These are phyloP conservation scores for Triplophysa yarkandensis DNA, from an alignment of 2,797 vertebrate species.

Conservation along the genomic window DNA sequence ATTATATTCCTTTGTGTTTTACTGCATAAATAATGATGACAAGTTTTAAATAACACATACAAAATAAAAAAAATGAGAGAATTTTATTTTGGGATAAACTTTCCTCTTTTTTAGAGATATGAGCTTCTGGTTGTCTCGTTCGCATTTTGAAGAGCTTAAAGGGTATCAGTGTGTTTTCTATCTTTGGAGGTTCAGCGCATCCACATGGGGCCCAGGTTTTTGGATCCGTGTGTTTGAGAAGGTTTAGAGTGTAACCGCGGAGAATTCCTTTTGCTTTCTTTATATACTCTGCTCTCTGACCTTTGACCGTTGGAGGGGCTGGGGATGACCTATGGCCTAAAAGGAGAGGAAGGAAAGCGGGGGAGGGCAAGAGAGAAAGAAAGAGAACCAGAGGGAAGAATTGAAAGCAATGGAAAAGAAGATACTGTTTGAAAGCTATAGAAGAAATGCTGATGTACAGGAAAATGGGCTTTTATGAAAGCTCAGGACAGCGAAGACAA, in stretches of 20 bases:
- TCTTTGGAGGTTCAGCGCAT: not conserved
- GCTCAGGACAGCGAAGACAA: constrained; percentile 13
- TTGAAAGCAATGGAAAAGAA: not conserved
- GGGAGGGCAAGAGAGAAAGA: constrained; percentile 52
- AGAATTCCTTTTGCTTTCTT: constrained; percentile 73
- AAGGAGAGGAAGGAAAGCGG: constrained; percentile 40
- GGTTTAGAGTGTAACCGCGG: constrained; percentile 33
- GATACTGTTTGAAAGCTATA: not conserved
- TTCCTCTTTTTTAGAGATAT: not conserved
- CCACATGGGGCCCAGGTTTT: constrained; percentile 37
- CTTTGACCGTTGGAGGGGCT: constrained; percentile 70
- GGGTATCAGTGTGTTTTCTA: not conserved
- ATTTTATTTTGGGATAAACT: no score
- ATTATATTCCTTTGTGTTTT: no score
- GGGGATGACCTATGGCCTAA: constrained; percentile 69
- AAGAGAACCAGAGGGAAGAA: constrained; percentile 50
- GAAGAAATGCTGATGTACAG: constrained; percentile 24
- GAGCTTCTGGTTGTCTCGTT: not conserved
- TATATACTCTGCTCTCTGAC: constrained; percentile 64
- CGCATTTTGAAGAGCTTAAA: constrained; percentile 31
- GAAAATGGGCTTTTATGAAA: constrained; percentile 9
- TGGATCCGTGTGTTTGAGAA: constrained; percentile 8
- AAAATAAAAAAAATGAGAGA: no score
- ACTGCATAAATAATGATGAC: no score
- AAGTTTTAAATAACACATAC: no score